phyloP scores from a whole-genome alignment of 2,888 invertebrate genomes.

The Tupiocoris notatus region DNA sequence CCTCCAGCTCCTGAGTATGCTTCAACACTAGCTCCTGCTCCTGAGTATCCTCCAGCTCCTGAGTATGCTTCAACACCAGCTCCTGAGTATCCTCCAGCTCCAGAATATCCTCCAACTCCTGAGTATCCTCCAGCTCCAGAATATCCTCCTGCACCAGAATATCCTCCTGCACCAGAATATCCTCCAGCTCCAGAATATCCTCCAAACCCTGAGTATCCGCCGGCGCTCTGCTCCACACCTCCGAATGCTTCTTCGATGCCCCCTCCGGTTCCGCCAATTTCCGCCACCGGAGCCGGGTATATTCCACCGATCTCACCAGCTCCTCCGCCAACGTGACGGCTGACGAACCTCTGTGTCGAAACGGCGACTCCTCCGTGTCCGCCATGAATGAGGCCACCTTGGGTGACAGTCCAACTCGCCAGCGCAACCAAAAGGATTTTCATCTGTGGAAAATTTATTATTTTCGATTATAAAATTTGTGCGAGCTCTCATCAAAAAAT shows the following conservation, averaged over 20 bases:
- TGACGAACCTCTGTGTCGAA: constrained; percentile 12
- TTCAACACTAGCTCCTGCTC: background rate
- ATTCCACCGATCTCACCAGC: background rate
- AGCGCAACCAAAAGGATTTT: too few relatives aligned
- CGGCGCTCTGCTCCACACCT: background rate
- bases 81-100: background rate
- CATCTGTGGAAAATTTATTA: too few relatives aligned
- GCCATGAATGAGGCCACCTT: background rate
- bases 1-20: background rate
- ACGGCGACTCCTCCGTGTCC: background rate
- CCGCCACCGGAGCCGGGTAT: background rate
- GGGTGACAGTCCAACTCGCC: background rate
- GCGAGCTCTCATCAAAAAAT: too few relatives aligned
- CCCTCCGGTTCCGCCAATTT: background rate
- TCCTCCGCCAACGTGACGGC: background rate
- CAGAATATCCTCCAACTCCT: background rate
- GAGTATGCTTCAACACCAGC: background rate
- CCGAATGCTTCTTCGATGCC: background rate
- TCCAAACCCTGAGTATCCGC: background rate
- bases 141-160: background rate
- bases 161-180: background rate
- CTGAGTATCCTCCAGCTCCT: background rate
- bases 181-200: background rate
- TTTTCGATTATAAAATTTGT: too few relatives aligned
- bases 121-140: background rate